phyloP scores from a whole-genome alignment of 2,888 invertebrate species.

The Xestia sexstrigata region DNA sequence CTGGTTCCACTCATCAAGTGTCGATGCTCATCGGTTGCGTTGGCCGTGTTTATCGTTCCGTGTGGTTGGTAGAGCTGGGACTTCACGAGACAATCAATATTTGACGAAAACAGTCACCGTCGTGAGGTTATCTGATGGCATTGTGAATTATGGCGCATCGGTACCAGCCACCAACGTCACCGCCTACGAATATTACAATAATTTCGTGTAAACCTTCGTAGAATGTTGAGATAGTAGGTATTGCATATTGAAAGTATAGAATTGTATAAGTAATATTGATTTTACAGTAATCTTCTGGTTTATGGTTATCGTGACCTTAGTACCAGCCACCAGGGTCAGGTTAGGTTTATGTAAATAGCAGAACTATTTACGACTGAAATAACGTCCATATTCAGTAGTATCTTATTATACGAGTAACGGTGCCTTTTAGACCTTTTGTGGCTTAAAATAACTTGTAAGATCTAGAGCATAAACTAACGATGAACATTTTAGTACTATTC shows the following conservation, averaged over 20 bases:
- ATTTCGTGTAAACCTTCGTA: conserved; percentile 72
- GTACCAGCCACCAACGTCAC: conserved; percentile 84
- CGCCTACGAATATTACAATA: conserved; percentile 76
- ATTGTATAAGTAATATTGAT: conserved; percentile 36
- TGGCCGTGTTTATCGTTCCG: conserved; percentile 63
- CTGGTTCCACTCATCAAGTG: conserved; percentile 56
- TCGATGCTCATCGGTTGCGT: conserved; percentile 59
- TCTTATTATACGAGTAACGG: conserved; percentile 22
- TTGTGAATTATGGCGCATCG: conserved; percentile 80
- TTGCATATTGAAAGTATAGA: conserved; percentile 57
- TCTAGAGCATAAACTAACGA: background rate
- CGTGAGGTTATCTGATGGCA: conserved; percentile 81
- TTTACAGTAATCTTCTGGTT: conserved; percentile 50
- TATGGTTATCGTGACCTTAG: conserved; percentile 57
- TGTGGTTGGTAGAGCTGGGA: conserved; percentile 61
- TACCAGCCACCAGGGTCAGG: conserved; percentile 56
- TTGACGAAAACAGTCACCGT: conserved; percentile 77
- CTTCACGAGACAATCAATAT: conserved; percentile 78
- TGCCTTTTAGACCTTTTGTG: conserved; percentile 18
- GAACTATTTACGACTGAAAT: conserved; percentile 48
- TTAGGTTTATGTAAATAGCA: conserved; percentile 48
- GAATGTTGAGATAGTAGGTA: conserved; percentile 61
- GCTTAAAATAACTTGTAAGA: background rate
- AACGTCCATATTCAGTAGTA: conserved; percentile 42
- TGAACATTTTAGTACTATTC: conserved; percentile 5